Conservation (phyloP, 92 coral and sea anemone species). For the Epizoanthus ramosus region DNA sequence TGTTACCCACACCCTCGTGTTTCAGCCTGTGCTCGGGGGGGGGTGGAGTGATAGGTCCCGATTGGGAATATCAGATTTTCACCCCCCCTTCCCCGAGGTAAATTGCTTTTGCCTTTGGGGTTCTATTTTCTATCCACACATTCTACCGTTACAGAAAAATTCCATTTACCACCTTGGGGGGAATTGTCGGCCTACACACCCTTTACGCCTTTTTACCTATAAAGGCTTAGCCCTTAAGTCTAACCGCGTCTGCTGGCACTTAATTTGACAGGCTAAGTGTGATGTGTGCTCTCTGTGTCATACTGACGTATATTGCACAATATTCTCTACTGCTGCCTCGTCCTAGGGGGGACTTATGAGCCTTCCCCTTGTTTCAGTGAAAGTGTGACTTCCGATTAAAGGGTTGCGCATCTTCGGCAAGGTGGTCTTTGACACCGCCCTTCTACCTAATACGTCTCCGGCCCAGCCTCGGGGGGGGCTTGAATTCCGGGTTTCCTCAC, state of each 20-base stretch:
- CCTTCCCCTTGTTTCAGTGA: slow-evolving; percentile 96
- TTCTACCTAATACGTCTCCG: slow-evolving; percentile 86
- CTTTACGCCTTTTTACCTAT: slow-evolving; percentile 80
- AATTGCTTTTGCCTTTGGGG: slow-evolving; percentile 80
- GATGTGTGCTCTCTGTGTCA: slow-evolving; percentile 90
- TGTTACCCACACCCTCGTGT: slow-evolving; percentile 92
- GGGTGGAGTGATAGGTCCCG: slow-evolving; percentile 11
- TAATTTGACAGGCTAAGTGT: slow-evolving; percentile 83
- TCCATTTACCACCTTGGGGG: slow-evolving; percentile 77
- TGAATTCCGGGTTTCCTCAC: slow-evolving; percentile 85
- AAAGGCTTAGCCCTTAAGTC: slow-evolving; percentile 84
- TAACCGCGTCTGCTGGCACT: slow-evolving; percentile 98
- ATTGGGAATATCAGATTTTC: not conserved
- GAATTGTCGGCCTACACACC: slow-evolving; percentile 74
- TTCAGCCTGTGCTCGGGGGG: slow-evolving; percentile 62
- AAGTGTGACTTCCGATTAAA: slow-evolving; percentile 81
- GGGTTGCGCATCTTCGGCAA: slow-evolving; percentile 91
- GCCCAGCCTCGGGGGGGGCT: slow-evolving; percentile 59
- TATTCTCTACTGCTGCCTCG: slow-evolving; percentile 93
- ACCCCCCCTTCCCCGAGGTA: slow-evolving; percentile 61
- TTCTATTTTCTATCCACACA: slow-evolving; percentile 84
- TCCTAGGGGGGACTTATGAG: slow-evolving; percentile 51
- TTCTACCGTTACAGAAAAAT: slow-evolving; percentile 89
- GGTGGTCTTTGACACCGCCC: slow-evolving; percentile 84
- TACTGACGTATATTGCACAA: slow-evolving; percentile 92